phyloP scores from a whole-genome alignment of 2,113 vertebrate species.

The Geococcyx californianus region DNA sequence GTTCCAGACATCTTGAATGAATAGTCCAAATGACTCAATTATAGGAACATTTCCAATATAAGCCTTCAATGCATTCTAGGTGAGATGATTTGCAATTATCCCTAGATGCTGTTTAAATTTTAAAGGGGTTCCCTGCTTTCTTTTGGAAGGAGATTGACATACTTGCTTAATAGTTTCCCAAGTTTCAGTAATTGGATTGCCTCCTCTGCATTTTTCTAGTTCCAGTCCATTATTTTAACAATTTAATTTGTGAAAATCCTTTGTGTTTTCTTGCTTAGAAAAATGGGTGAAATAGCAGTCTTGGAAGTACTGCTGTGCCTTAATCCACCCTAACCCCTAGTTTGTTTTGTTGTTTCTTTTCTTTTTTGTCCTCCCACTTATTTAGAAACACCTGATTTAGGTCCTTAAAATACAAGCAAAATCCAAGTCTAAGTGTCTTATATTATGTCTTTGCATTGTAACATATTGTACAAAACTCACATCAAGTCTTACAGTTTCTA shows the following conservation, averaged over 20 bases:
- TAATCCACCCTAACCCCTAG: neutral
- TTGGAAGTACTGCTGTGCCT: neutral
- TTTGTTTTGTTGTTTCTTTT: no score
- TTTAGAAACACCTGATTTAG: neutral
- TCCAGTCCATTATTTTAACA: slow-evolving; percentile 22
- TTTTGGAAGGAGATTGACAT: neutral
- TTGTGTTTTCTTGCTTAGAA: slow-evolving; percentile 3
- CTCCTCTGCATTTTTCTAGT: slow-evolving; percentile 17
- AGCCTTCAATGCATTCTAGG: slow-evolving; percentile 10
- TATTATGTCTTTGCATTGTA: neutral
- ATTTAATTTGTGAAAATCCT: slow-evolving; percentile 11
- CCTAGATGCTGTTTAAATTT: neutral
- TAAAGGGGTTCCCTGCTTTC: neutral
- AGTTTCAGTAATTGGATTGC: slow-evolving; percentile 18
- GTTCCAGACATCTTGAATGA: slow-evolving; percentile 21
- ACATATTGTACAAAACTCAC: neutral
- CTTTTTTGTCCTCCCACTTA: neutral
- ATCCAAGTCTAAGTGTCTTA: neutral
- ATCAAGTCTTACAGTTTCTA: neutral
- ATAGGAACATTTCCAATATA: slow-evolving; percentile 22
- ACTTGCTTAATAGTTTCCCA: neutral
- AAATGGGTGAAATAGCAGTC: neutral
- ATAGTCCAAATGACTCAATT: slow-evolving; percentile 24
- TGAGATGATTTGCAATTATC: slow-evolving; percentile 41
- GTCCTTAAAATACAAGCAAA: neutral